Conservation (phyloP, 2,797 vertebrate species). For the Mormyrus proboscirostris region DNA sequence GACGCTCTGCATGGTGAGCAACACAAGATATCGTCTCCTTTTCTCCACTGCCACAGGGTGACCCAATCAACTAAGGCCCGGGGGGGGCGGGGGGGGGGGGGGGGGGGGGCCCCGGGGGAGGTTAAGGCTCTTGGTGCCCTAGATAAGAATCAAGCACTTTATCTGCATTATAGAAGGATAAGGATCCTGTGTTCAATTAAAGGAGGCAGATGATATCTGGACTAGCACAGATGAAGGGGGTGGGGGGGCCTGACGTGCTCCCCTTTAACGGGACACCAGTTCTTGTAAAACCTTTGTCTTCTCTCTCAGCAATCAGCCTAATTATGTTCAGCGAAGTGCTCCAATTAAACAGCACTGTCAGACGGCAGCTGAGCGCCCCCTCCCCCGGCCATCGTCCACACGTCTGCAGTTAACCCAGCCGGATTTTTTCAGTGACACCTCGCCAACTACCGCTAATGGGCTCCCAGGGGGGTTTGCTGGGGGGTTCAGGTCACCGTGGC, state of each 20-base stretch:
- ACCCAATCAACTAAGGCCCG: background rate
- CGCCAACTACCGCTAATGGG: constrained; percentile 79
- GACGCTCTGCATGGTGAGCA: background rate
- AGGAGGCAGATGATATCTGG: constrained; percentile 20
- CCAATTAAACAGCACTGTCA: constrained; percentile 85
- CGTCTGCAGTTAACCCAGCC: constrained; percentile 78
- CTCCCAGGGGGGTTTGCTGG: constrained; percentile 36
- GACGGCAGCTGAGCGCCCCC: constrained; percentile 78
- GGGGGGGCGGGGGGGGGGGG: background rate
- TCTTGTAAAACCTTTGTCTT: constrained; percentile 73
- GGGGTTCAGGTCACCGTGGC: background rate
- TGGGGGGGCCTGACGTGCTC: constrained; percentile 46
- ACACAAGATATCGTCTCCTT: background rate
- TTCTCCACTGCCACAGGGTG: background rate
- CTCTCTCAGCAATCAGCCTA: constrained; percentile 81
- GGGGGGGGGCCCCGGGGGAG: background rate
- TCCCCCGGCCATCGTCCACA: constrained; percentile 61
- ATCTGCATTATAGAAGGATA: background rate
- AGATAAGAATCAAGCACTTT: background rate
- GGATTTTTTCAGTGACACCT: constrained; percentile 77
- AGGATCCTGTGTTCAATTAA: background rate
- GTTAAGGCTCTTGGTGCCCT: background rate
- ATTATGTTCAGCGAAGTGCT: constrained; percentile 80
- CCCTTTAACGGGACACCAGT: constrained; percentile 53
- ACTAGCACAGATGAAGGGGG: background rate